Base-by-base conservation (phyloP, 2,888 invertebrate species). In the Agonopterix alstromeriana region DNA sequence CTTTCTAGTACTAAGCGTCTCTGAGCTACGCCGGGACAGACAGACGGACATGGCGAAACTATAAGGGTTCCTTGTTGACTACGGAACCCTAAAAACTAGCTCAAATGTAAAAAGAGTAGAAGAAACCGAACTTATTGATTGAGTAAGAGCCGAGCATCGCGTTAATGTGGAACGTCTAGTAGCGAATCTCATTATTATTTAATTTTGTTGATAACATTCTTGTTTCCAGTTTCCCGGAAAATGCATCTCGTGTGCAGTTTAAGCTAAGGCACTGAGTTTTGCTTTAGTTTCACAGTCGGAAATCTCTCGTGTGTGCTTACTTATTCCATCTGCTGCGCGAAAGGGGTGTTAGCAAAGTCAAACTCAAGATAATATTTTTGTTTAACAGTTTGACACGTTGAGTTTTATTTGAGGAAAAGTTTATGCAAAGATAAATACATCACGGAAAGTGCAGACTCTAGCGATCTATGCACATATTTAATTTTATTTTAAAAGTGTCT, bases 291-390 rank as follows among this genome's bases (percentile, higher is more conserved):
- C 52, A 44, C 53, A 56, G 59, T 58, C 55, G 56, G 51, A 67
- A 63, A 61, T 62, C 62, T 64, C 54, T 57, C 54, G 58, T 49
- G 60, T 53, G 52, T 62, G 63, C 52, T 73, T 62, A 61, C 62
- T 64, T 67, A 61, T 67, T 61, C 58, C 51, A 61, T 67, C 61
- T 63, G 52, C 57, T 55, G 27, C 14, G 14, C 27, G 52, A 54
- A 58, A 57, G 56, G 53, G 52, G 57, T 57, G 58, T 60, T 56
- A 53, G 59, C 54, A 52, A 60, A 60, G 55, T 58, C 27, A 48
- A 50, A 63, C 58, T 59, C 53, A 27, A 40, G 40, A 27, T 35
- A 40, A 40, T 10, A 46, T 36, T 11, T 38, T 38, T 38, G 27
- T 27, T 27, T 27, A 27, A 27, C 27, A 27, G 27, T 27, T 27